Evolutionary conservation across 2,888 invertebrate species (phyloP).

Genomic region (Aphidius colemani): DNA sequence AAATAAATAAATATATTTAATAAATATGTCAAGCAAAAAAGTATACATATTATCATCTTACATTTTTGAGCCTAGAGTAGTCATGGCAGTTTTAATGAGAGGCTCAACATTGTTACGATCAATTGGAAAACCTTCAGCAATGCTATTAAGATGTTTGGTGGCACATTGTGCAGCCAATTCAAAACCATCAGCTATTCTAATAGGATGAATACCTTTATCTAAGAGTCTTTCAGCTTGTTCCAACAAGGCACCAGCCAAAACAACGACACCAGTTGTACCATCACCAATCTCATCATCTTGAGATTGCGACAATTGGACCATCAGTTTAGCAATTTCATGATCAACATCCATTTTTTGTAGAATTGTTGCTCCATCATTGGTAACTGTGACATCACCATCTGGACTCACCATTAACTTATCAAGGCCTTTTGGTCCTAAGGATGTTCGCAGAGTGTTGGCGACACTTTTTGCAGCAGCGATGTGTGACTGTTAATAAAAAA

Average conservation of each 20-base stretch:
- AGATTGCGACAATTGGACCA: constrained; percentile 97
- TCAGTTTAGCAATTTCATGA: constrained; percentile 95
- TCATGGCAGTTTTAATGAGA: constrained; percentile 94
- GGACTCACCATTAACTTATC: constrained; percentile 97
- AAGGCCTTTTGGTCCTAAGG: constrained; percentile 94
- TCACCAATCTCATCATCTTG: constrained; percentile 99
- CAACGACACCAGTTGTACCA: constrained; percentile 98
- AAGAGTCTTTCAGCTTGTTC: constrained; percentile 92
- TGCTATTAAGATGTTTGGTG: constrained; percentile 80
- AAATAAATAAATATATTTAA: not conserved
- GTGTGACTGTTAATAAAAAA: constrained; percentile 77
- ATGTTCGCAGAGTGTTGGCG: constrained; percentile 86
- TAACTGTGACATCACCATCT: constrained; percentile 97
- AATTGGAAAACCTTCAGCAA: constrained; percentile 89
- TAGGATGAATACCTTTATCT: constrained; percentile 98
- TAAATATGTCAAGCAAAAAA: not conserved
- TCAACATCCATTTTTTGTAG: constrained; percentile 98
- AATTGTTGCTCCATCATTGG: constrained; percentile 99
- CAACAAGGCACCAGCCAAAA: constrained; percentile 83
- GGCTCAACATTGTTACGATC: constrained; percentile 83
- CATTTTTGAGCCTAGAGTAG: constrained; percentile 97
- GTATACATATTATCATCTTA: constrained; percentile 48
- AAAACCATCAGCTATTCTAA: constrained; percentile 97
- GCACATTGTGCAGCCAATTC: constrained; percentile 94
- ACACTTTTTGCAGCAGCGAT: constrained; percentile 96